These are phyloP conservation scores for Ips typographus DNA, from an alignment of 1,140 invertebrate species.

Conservation along the genomic window DNA sequence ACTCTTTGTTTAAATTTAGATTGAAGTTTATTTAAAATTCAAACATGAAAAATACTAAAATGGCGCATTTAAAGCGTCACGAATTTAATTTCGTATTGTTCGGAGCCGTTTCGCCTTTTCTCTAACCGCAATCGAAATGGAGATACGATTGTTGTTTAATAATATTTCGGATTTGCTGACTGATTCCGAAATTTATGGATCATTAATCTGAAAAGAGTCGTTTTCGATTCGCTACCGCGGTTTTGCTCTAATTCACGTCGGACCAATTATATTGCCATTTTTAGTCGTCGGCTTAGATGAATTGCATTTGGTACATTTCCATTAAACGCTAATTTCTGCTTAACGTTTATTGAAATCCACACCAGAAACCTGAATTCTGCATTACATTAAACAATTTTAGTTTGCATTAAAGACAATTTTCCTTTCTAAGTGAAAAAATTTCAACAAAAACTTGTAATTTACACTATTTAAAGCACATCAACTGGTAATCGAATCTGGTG, in stretches of 20 bases:
- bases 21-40: neutral
- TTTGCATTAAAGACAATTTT: no score
- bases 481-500: no score
- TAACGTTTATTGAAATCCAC: no score
- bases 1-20: neutral
- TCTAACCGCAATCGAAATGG: neutral
- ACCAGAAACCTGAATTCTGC: no score
- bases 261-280: neutral
- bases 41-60: neutral
- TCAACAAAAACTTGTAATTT: no score
- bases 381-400: no score
- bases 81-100: neutral
- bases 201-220: neutral
- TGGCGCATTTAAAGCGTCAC: neutral
- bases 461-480: no score
- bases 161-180: neutral
- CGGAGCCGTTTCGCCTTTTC: conserved; percentile 1
- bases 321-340: no score
- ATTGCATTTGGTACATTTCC: no score
- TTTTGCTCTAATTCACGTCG: conserved; percentile 1
- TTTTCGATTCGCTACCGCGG: neutral
- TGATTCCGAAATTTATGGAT: conserved; percentile 1
- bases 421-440: no score
- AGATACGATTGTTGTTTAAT: neutral
- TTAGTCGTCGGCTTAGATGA: no score